Evolutionary conservation across 1,140 invertebrate species (phyloP), one percentile per base, ranked within the genome.

Genomic region (Periplaneta americana): DNA sequence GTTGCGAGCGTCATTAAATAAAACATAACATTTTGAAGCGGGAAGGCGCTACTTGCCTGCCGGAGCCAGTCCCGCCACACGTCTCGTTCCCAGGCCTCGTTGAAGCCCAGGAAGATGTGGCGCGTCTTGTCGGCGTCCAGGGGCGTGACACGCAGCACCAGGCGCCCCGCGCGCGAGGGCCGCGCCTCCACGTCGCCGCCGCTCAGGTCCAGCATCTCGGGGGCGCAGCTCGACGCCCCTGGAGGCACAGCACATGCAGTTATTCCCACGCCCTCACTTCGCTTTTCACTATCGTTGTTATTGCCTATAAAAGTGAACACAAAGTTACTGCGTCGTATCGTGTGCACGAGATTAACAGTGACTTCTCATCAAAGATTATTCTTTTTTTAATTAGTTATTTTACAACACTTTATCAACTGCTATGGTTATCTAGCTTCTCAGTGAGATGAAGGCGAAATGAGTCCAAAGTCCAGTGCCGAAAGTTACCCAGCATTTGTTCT

Each of bases 21-120:
- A 0, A 8, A 6, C n/a, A 48, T 48, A 10, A 15, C n/a, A 48
- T 18, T 15, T 48, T 15, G 0, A 48, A 15, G 17, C 5, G 17
- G 4, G n/a, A 48, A 15, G 10, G 15, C 17, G 2, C 11, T 6
- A 83, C 82, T 86, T 87, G 92, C 92, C 89, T 92, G 88, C 86
- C 90, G 91, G 22, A 93, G 86, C 92, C 92, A 93, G 79, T 85
- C 85, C 66, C 89, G 90, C 92, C 92, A 93, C 82, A 92, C 87
- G 81, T 92, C 92, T 80, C 92, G 87, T 84, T 93, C 92, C 91
- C 92, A 92, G 39, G 90, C 87, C 80, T 91, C 90, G 82, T 90
- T 91, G 84, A 93, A 93, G 34, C 92, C 92, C 1, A 93, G 88
- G 83, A 92, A 93, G 15, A 93, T 85, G 84, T 89, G 88, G 35